Conservation (phyloP, 2,888 invertebrate species). For the Chloroclysta siterata region DNA sequence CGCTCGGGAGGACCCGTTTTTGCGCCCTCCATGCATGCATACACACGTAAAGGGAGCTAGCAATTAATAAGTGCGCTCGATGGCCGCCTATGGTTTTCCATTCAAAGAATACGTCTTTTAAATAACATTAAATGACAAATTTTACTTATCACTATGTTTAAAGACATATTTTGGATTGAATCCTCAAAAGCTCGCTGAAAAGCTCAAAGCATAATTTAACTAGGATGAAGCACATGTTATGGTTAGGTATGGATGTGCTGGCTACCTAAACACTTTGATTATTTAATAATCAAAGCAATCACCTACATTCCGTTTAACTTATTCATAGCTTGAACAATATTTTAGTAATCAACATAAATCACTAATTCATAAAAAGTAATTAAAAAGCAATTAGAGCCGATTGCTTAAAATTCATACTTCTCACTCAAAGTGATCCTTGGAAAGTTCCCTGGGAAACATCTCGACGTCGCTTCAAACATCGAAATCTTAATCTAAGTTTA, state of each 20-base stretch:
- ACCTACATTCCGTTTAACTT: conserved; percentile 11
- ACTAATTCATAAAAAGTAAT: conserved; percentile 74
- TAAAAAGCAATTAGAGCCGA: conserved; percentile 81
- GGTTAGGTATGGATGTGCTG: no score
- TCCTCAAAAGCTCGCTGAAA: no score
- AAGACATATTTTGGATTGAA: no score
- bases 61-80: conserved; percentile 81
- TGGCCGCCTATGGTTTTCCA: conserved; percentile 48
- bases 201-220: no score
- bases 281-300: neutral
- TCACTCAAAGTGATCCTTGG: conserved; percentile 69
- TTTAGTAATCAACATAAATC: conserved; percentile 41
- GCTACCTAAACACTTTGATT: no score
- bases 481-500: conserved; percentile 85
- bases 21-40: conserved; percentile 76
- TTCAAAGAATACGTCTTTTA: conserved; percentile 7
- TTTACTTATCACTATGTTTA: neutral
- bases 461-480: conserved; percentile 75
- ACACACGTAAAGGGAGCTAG: conserved; percentile 73
- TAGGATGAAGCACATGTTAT: no score
- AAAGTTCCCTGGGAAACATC: conserved; percentile 75
- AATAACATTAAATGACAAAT: neutral
- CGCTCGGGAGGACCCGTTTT: conserved; percentile 82
- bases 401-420: conserved; percentile 79
- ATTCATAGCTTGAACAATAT: conserved; percentile 29